A percentile compares a stretch with the other conserved stretches of the same genome.
Conservation (phyloP, 92 coral and sea anemone species). For the Phymanthus crucifer region DNA sequence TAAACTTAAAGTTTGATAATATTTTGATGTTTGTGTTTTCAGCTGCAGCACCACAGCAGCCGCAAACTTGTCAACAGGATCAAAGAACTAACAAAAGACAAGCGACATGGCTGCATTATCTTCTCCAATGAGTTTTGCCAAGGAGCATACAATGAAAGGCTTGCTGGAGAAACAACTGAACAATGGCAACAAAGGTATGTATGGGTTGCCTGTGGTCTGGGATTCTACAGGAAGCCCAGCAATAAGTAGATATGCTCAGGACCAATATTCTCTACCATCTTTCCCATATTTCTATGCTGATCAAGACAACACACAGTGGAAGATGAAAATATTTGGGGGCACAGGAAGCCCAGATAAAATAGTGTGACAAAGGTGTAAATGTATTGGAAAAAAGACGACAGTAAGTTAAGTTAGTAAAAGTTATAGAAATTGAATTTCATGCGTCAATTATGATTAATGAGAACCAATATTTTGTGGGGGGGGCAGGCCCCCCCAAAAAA, state of each 20-base stretch:
- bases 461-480: too few species aligned
- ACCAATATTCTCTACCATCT: neutral
- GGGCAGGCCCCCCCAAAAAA: too few species aligned
- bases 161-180: slow-evolving; percentile 70
- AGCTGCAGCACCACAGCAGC: slow-evolving; percentile 78
- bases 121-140: slow-evolving; percentile 88
- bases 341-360: too few species aligned
- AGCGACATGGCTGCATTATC: slow-evolving; percentile 67
- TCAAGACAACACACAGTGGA: too few species aligned
- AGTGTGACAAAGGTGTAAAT: too few species aligned
- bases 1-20: too few species aligned
- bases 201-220: neutral
- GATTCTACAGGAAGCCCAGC: neutral
- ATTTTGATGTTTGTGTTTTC: neutral
- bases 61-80: slow-evolving; percentile 58
- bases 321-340: too few species aligned
- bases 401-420: too few species aligned
- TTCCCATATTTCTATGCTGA: neutral
- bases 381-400: too few species aligned
- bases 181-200: slow-evolving; percentile 77
- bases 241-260: neutral
- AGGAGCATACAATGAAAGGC: slow-evolving; percentile 66
- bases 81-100: slow-evolving; percentile 63
- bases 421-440: too few species aligned
- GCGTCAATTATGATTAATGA: too few species aligned